Base-by-base conservation (phyloP, 2,888 invertebrate species). In the Microctonus brassicae region DNA sequence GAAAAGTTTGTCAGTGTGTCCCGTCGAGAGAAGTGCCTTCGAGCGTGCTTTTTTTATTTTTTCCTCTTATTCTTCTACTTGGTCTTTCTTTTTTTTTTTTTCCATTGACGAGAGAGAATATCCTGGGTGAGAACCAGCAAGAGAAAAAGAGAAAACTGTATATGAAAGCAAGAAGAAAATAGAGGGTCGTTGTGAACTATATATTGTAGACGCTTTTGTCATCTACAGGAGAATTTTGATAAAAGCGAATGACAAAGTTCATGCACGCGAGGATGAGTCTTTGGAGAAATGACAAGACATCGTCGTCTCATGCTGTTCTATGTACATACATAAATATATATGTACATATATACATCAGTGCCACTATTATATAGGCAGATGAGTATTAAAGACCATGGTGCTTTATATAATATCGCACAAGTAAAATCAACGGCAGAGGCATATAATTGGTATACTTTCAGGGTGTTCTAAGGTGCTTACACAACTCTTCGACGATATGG, bases 1-100 rank as follows among this genome's bases (percentile, higher is more conserved):
- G 75, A 76, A 72, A 78, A 78, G 73, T 75, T 79, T 76, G 74
- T 75, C 76, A 76, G 70, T 73, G 69, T 69, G 71, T 75, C 66
- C 39, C 55, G 26, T 36, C 39, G 64, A 57, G 39, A 64, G 65
- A 42, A 47, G 29, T 42, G 72, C 72, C 72, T 72, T 63, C 29
- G 47, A 67, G 55, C 57, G 66, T 39, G 39, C 58, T 29, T 33
- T 47, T 47, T 69, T 61, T 29, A 20, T 20, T n/a, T n/a, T n/a
- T 29, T 55, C 33, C 70, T 29, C 69, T 65, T 42, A 39, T 63
- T 33, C 61, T 34, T 29, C 1, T 10, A 13, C 11, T 70, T 39
- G 34, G 34, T 60, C 61, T 34, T 36, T 55, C 6, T 24, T 55
- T 17, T 29, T 34, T 36, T 55, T 20, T 24, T 55, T 17, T 29